A percentile compares a stretch with the other conserved stretches of the same genome.
Conservation (phyloP, 2,888 invertebrate genomes). For the Dusona sp. region DNA sequence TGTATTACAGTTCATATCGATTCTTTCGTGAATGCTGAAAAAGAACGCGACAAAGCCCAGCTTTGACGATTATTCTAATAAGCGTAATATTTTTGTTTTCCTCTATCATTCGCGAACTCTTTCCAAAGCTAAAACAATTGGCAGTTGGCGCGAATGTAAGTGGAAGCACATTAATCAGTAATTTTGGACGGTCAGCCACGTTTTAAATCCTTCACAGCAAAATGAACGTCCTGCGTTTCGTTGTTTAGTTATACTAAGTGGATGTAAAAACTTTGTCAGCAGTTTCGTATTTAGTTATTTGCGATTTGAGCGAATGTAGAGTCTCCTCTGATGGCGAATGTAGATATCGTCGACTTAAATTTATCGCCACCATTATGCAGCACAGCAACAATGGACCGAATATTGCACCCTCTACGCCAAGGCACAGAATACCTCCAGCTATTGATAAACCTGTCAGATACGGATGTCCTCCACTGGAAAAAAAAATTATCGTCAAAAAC, state of each 20-base stretch:
- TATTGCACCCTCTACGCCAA: constrained; percentile 98
- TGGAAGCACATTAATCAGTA: constrained; percentile 54
- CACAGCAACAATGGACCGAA: constrained; percentile 98
- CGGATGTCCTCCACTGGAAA: constrained; percentile 94
- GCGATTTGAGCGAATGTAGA: constrained; percentile 76
- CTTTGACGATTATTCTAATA: constrained; percentile 67
- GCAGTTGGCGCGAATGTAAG: constrained; percentile 43
- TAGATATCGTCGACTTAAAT: constrained; percentile 86
- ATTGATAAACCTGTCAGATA: constrained; percentile 98
- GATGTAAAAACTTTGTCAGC: constrained; percentile 61
- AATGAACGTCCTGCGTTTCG: constrained; percentile 29
- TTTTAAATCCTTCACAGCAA: neutral
- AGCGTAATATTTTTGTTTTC: constrained; percentile 70
- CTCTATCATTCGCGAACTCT: constrained; percentile 50
- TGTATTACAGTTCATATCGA: neutral
- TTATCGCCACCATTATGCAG: constrained; percentile 96
- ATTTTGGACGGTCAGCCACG: constrained; percentile 51
- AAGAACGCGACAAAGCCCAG: constrained; percentile 53
- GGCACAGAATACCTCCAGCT: constrained; percentile 98
- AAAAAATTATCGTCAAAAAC: constrained; percentile 26
- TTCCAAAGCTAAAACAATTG: constrained; percentile 19
- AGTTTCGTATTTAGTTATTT: constrained; percentile 72
- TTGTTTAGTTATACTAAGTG: constrained; percentile 11
- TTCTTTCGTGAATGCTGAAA: constrained; percentile 26
- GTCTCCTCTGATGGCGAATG: constrained; percentile 87